Conservation (phyloP, 1,140 invertebrate species). For the Atopsyche davidsoni region DNA sequence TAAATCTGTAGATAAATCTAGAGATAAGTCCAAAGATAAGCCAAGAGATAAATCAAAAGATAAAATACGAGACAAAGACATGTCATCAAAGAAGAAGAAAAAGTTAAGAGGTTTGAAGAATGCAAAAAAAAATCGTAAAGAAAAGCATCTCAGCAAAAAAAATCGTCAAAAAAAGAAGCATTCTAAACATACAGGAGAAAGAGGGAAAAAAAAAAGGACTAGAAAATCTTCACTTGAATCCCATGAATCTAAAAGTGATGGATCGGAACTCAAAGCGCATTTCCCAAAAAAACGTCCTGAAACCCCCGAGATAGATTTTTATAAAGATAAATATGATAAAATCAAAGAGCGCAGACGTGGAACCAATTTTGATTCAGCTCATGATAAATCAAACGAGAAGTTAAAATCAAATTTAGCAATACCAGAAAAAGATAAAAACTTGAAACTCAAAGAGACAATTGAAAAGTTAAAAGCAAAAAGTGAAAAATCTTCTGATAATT, state of each 20-base stretch:
- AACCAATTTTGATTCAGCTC: conserved; percentile 40
- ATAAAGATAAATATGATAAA: conserved; percentile 55
- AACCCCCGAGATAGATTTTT: conserved; percentile 37
- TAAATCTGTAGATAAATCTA: background rate
- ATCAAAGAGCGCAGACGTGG: conserved; percentile 60
- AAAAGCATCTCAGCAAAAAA: conserved; percentile 46
- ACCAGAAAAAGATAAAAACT: conserved; percentile 51
- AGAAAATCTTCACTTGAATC: conserved; percentile 18
- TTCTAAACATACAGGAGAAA: conserved; percentile 45
- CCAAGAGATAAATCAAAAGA: background rate
- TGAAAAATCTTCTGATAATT: conserved; percentile 48
- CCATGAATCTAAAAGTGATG: conserved; percentile 16
- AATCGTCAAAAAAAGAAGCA: conserved; percentile 47
- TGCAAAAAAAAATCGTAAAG: conserved; percentile 39
- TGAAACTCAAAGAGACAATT: conserved; percentile 53
- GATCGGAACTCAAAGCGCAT: conserved; percentile 26
- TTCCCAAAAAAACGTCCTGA: conserved; percentile 12
- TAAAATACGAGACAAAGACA: conserved; percentile 1
- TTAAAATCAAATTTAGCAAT: conserved; percentile 37
- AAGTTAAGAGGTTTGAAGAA: conserved; percentile 43
- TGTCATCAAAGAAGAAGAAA: conserved; percentile 31
- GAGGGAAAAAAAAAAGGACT: conserved; percentile 37
- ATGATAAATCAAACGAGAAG: conserved; percentile 37
- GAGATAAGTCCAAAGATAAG: background rate
- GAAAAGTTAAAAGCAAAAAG: conserved; percentile 60